Percentiles rank a stretch among this genome's conserved stretches.
Evolutionary conservation across 2,888 invertebrate species (phyloP).

Genomic region (Tipula confusa): DNA sequence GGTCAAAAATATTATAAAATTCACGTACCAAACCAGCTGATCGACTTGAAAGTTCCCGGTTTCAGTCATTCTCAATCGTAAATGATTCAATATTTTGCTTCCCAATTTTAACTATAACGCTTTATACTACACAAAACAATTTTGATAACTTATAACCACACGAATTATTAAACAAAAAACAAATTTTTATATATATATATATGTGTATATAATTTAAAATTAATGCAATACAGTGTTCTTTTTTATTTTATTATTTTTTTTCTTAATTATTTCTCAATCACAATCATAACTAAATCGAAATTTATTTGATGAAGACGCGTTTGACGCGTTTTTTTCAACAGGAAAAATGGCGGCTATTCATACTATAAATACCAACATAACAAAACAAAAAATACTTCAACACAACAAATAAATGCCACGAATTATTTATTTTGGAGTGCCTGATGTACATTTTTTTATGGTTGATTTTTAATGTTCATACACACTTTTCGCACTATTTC

Average conservation of each 20-base stretch:
- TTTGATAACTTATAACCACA: not conserved
- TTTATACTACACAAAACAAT: not conserved
- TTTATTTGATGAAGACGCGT: constrained; percentile 29
- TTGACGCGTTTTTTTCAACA: constrained; percentile 32
- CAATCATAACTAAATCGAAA: constrained; percentile 17
- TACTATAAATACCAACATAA: not conserved
- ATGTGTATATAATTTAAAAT: not conserved
- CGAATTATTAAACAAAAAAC: not conserved
- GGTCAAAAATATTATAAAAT: not conserved
- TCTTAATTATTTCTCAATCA: constrained; percentile 16
- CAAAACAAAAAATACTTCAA: not conserved
- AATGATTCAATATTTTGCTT: not conserved
- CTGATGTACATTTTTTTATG: not conserved
- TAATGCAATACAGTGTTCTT: not conserved
- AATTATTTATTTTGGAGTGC: not conserved
- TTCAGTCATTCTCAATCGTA: constrained; percentile 26
- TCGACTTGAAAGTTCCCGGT: constrained; percentile 21
- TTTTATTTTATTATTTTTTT: too few species aligned
- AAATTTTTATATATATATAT: too few species aligned
- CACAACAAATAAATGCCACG: constrained; percentile 3
- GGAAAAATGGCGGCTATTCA: constrained; percentile 29
- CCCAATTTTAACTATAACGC: not conserved
- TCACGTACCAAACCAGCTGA: constrained; percentile 31
- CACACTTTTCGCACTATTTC: not conserved
- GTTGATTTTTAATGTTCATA: not conserved